Evolutionary conservation across 2,797 vertebrate genomes (phyloP).

Genomic region (Borostomias antarcticus): DNA sequence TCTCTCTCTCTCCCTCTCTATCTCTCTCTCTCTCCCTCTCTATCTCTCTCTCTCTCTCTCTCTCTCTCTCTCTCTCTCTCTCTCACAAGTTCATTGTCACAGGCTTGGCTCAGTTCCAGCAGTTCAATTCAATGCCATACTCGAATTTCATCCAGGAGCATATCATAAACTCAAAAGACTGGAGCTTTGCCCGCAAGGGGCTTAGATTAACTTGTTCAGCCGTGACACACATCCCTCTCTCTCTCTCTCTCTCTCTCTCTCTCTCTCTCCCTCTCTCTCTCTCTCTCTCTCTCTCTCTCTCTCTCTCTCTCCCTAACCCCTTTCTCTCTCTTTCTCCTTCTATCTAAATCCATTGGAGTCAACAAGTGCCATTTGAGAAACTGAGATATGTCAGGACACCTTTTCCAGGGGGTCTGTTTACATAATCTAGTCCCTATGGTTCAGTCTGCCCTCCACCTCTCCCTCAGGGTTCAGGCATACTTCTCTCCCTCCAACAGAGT

Average conservation of each 20-base stretch:
- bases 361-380: slow-evolving; percentile 72
- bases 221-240: slow-evolving; percentile 63
- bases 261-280: slow-evolving; percentile 37
- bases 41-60: slow-evolving; percentile 53
- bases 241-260: slow-evolving; percentile 27
- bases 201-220: slow-evolving; percentile 77
- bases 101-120: slow-evolving; percentile 73
- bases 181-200: slow-evolving; percentile 78
- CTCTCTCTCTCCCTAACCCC: slow-evolving; percentile 16
- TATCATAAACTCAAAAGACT: slow-evolving; percentile 85
- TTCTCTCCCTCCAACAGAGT: no score
- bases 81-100: slow-evolving; percentile 61
- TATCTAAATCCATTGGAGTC: slow-evolving; percentile 63
- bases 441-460: slow-evolving; percentile 6
- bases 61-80: slow-evolving; percentile 29
- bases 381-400: slow-evolving; percentile 52
- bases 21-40: background rate
- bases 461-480: no score
- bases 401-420: slow-evolving; percentile 70
- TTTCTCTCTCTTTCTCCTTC: slow-evolving; percentile 1
- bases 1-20: background rate
- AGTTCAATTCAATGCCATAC: slow-evolving; percentile 77
- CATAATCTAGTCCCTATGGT: slow-evolving; percentile 49
- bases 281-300: slow-evolving; percentile 13
- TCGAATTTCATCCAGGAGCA: slow-evolving; percentile 82